A percentile compares a stretch with the other conserved stretches of the same genome.
These are phyloP conservation scores for Gallinago undulata DNA, from an alignment of 2,113 vertebrate genomes.

Conservation along the genomic window DNA sequence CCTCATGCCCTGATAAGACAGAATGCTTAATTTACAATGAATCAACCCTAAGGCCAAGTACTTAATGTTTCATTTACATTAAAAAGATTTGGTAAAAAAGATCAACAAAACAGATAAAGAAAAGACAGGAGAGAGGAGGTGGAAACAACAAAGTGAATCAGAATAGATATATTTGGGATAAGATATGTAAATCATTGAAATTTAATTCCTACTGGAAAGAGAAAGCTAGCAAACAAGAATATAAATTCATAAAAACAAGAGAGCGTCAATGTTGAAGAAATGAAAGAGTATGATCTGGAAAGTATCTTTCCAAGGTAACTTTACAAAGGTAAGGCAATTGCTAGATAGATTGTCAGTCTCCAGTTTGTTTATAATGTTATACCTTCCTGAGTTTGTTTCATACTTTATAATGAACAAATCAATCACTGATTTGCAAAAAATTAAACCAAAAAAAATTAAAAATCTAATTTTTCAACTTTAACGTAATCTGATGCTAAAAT, in stretches of 20 bases:
- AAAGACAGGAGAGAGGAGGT: neutral
- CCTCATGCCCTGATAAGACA: neutral
- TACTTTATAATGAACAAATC: neutral
- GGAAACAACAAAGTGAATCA: neutral
- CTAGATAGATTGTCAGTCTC: neutral
- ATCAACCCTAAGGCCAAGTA: conserved; percentile 1
- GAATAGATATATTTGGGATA: neutral
- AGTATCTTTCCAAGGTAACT: neutral
- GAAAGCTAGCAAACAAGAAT: neutral
- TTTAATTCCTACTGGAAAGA: neutral
- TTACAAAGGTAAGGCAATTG: neutral
- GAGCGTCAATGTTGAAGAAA: neutral
- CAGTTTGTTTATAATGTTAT: neutral
- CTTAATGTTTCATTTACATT: conserved; percentile 23
- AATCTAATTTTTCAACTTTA: neutral
- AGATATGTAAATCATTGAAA: neutral
- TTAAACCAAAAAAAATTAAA: neutral
- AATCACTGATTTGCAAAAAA: neutral
- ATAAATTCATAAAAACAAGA: neutral
- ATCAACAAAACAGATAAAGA: conserved; percentile 1
- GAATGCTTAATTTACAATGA: conserved; percentile 17
- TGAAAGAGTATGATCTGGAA: neutral
- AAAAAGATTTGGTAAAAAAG: neutral
- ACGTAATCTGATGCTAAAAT: neutral
- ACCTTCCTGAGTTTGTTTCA: neutral